Conservation (phyloP, 1,140 invertebrate genomes). For the Rhopalosiphum padi region DNA sequence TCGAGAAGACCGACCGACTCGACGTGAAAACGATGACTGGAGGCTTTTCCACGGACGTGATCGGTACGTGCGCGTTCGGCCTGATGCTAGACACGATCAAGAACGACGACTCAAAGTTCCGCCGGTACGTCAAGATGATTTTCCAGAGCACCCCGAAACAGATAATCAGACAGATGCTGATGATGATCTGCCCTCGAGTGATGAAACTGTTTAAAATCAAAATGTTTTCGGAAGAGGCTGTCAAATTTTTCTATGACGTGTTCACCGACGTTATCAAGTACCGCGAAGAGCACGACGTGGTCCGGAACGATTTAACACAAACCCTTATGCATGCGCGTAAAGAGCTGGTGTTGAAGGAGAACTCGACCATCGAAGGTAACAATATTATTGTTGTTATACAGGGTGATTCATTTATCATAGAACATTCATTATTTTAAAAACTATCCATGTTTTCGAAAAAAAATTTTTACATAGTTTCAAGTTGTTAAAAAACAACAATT, state of each 20-base stretch:
- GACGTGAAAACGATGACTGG: conserved; percentile 53
- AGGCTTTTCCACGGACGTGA: conserved; percentile 59
- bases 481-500: no score
- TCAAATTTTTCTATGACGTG: conserved; percentile 58
- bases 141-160: background rate
- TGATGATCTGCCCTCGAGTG: conserved; percentile 56
- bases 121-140: conserved; percentile 1
- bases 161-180: background rate
- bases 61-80: conserved; percentile 60
- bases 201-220: conserved; percentile 39
- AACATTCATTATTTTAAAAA: no score
- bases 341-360: background rate
- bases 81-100: conserved; percentile 55
- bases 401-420: no score
- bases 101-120: background rate
- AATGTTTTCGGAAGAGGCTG: conserved; percentile 58
- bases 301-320: conserved; percentile 62
- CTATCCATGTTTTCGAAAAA: no score
- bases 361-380: background rate
- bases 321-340: conserved; percentile 59
- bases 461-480: no score
- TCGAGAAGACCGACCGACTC: background rate
- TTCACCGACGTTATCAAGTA: conserved; percentile 60
- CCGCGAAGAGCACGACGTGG: conserved; percentile 56
- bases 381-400: no score